Conservation (phyloP, 2,888 invertebrate genomes). For the Rhagium mordax region DNA sequence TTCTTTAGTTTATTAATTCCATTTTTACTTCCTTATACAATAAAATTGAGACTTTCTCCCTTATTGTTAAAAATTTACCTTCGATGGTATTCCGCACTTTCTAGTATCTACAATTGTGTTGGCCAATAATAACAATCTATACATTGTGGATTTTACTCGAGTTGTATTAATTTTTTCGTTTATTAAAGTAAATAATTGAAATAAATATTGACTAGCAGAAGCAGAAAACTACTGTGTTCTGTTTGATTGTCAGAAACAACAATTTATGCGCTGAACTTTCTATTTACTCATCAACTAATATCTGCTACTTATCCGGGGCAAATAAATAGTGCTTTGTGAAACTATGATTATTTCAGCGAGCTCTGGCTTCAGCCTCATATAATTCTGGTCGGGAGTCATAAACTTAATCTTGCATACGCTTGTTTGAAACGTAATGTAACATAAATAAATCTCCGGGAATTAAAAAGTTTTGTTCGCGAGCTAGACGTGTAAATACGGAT, state of each 20-base stretch:
- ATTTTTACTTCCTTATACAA: no score
- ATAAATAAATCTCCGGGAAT: conserved; percentile 15
- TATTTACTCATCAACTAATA: conserved; percentile 18
- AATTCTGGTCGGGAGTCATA: neutral
- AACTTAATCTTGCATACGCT: neutral
- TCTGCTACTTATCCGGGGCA: conserved; percentile 3
- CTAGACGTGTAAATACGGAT: conserved; percentile 10
- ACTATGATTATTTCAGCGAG: conserved; percentile 2
- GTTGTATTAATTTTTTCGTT: no score
- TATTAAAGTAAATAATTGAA: no score
- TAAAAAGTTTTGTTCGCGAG: conserved; percentile 2
- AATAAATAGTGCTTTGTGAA: neutral
- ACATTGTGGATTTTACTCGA: no score
- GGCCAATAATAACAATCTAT: no score
- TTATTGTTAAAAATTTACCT: no score
- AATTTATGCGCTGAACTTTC: conserved; percentile 2
- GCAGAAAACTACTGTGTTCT: no score
- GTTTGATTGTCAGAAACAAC: neutral
- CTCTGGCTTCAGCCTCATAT: neutral
- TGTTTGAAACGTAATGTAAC: conserved; percentile 10
- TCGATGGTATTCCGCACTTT: no score
- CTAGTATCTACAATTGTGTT: no score
- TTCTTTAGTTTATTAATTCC: no score
- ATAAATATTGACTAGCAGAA: no score
- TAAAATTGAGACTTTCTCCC: no score